Evolutionary conservation across 2,797 vertebrate species (phyloP), one percentile per base, ranked within the genome.

Genomic region (Falco columbarius): DNA sequence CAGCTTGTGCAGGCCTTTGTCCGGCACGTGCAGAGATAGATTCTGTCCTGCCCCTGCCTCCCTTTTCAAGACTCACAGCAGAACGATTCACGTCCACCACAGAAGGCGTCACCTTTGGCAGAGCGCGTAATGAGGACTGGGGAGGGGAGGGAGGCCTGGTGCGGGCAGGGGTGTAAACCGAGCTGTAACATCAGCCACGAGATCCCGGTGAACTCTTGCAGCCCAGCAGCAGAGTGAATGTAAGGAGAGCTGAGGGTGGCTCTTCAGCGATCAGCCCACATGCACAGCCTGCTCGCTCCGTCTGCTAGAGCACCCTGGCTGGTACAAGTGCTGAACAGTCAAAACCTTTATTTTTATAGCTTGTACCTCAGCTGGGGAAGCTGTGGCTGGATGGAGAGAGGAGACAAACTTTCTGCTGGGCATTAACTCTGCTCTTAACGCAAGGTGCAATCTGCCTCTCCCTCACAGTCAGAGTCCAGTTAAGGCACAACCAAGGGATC

Each of bases 1-100:
- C 99, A 99, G 97, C 98, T 99, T 2, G 99, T 99, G 32, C 99
- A 99, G 97, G 99, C 99, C 40, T 99, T 99, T 7, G 99, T 99
- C 74, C 97, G 98, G 87, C 99, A 99, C 0, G 98, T 99, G 87
- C 99, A 99, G 95, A 98, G 99, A 99, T 99, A 99, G 96, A 89
- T 29, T 2, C 17, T 11, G 4, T 56, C 40, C 76, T 42, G 62
- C 89, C 75, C 16, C 81, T 22, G 76, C 59, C 81, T 89, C 74
- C 91, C 71, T 73, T 54, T 38, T 42, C 86, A 58, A 86, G 81
- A 92, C 42, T 11, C 32, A 68, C 85, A 58, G 72, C 30, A 1
- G 42, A 89, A 63, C 4, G 13, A 58, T 59, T 73, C 63, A 7
- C 1, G 27, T 80, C 90, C 90, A 75, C 84, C 19, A 4, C 58